These are phyloP conservation scores for Drosophila pseudotalamancana DNA, from an alignment of 2,888 invertebrate genomes.

Conservation along the genomic window DNA sequence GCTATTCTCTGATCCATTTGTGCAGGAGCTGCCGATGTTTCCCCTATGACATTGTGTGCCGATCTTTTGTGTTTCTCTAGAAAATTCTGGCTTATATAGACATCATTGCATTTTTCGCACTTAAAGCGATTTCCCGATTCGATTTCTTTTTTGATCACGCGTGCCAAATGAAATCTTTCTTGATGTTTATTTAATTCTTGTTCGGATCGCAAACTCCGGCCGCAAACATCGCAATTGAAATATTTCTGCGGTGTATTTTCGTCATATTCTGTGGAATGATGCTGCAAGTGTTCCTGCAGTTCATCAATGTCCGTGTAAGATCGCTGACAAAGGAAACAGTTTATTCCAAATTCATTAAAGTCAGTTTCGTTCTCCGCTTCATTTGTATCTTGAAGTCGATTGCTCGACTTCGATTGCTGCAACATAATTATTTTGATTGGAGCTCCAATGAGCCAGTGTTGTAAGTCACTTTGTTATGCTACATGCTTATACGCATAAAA, in stretches of 20 bases:
- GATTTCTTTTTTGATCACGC: neutral
- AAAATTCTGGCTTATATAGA: neutral
- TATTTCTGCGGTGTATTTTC: neutral
- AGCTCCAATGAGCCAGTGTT: conserved; percentile 10
- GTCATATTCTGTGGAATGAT: neutral
- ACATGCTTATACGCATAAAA: neutral
- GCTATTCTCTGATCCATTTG: neutral
- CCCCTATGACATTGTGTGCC: neutral
- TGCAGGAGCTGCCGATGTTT: too few relatives aligned
- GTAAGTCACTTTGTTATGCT: neutral
- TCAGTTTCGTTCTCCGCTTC: neutral
- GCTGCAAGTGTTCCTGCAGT: conserved; percentile 19
- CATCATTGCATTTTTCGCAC: conserved; percentile 14
- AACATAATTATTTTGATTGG: neutral
- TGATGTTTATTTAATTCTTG: conserved; percentile 6
- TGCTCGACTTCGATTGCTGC: neutral
- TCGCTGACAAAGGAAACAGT: conserved; percentile 28
- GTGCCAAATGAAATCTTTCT: conserved; percentile 14
- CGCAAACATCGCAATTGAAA: conserved; percentile 26
- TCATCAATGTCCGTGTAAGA: conserved; percentile 34
- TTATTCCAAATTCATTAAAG: neutral
- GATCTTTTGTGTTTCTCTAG: conserved; percentile 5
- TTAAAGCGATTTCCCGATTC: neutral
- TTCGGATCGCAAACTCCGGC: conserved; percentile 18
- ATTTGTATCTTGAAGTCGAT: too few relatives aligned